Percentiles rank a stretch among this genome's conserved stretches.
Conservation (phyloP, 1,140 invertebrate species). For the Anadara kagoshimensis region DNA sequence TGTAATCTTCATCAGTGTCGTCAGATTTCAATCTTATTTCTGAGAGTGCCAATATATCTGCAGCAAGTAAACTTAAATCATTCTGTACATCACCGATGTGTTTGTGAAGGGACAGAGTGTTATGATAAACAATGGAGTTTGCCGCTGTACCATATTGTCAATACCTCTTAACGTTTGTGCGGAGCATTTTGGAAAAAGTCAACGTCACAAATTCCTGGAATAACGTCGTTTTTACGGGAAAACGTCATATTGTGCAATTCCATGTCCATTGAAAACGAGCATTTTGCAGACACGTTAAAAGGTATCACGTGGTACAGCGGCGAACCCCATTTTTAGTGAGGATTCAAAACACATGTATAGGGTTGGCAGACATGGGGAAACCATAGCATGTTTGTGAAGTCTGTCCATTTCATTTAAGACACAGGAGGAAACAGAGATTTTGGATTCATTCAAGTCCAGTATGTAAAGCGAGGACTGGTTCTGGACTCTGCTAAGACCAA, state of each 20-base stretch:
- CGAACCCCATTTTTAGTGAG: not conserved
- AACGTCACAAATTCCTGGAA: too few species aligned
- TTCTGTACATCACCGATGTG: not conserved
- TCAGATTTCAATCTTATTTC: too few species aligned
- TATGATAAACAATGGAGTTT: not conserved
- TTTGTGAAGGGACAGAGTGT: not conserved
- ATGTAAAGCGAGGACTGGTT: not conserved
- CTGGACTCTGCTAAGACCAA: slow-evolving; percentile 14
- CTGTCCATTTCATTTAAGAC: not conserved
- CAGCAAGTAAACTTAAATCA: not conserved
- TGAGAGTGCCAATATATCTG: too few species aligned
- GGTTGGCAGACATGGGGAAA: not conserved
- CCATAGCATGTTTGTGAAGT: not conserved
- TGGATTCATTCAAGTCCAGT: not conserved
- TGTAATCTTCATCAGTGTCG: too few species aligned
- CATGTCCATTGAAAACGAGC: too few species aligned
- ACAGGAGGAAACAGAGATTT: not conserved
- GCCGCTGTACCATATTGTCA: too few species aligned
- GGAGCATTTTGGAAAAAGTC: too few species aligned
- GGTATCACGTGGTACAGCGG: too few species aligned
- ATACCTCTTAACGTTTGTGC: too few species aligned
- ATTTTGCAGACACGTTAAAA: too few species aligned
- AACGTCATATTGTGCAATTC: too few species aligned
- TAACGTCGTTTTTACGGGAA: too few species aligned
- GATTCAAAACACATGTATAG: not conserved